Evolutionary conservation across 1,140 invertebrate genomes (phyloP).

Genomic region (Trichonephila inaurata): DNA sequence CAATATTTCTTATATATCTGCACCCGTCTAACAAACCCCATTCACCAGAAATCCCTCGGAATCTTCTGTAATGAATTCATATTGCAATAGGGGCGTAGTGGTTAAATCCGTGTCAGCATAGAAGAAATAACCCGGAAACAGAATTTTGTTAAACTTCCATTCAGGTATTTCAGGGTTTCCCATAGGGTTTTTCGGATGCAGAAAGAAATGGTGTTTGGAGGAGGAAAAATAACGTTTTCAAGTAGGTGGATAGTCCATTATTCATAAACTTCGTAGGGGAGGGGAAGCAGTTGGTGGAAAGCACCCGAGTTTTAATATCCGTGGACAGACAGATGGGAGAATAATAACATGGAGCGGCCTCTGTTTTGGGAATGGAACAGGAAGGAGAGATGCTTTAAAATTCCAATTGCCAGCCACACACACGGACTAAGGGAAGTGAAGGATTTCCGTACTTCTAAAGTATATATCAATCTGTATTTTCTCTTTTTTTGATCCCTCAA

Average conservation of each 20-base stretch:
- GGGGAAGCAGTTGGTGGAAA: not conserved
- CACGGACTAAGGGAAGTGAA: not conserved
- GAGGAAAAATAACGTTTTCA: constrained; percentile 3
- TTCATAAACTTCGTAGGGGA: not conserved
- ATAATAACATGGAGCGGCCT: not conserved
- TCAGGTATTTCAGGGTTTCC: not conserved
- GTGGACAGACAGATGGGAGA: constrained; percentile 31
- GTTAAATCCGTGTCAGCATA: not conserved
- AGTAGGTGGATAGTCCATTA: constrained; percentile 29
- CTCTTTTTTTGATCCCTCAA: not conserved
- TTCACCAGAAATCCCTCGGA: no score
- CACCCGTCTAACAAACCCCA: no score
- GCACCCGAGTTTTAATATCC: constrained; percentile 42
- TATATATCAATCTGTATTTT: not conserved
- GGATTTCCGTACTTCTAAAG: not conserved
- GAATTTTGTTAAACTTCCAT: not conserved
- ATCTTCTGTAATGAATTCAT: not conserved
- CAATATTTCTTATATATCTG: no score
- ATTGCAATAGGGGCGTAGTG: not conserved
- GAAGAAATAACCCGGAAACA: not conserved
- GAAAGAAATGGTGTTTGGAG: not conserved
- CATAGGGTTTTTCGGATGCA: not conserved
- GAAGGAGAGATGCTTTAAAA: constrained; percentile 4
- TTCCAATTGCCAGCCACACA: not conserved
- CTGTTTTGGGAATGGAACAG: not conserved